These are phyloP conservation scores for Rafetus swinhoei DNA, from an alignment of 2,113 vertebrate species.

Conservation along the genomic window DNA sequence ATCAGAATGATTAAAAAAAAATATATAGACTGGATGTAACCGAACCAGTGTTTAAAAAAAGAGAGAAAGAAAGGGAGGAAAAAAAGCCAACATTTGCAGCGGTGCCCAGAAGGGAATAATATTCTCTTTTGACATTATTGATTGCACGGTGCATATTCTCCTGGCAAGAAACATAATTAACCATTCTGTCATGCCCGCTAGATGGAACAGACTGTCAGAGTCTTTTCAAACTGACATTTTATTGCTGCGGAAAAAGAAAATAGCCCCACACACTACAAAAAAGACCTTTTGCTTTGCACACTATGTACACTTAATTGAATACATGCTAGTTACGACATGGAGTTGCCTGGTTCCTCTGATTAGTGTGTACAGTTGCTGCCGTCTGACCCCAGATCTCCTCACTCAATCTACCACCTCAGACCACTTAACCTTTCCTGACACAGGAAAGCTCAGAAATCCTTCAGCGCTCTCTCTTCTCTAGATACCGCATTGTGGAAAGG, in stretches of 20 bases:
- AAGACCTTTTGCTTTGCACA: neutral
- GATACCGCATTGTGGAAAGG: neutral
- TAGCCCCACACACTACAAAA: neutral
- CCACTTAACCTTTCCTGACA: neutral
- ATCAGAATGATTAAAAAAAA: neutral
- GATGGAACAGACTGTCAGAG: slow-evolving; percentile 32
- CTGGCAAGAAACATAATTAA: slow-evolving; percentile 54
- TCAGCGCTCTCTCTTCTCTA: neutral
- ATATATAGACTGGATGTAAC: neutral
- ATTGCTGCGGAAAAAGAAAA: slow-evolving; percentile 17
- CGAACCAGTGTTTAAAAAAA: neutral
- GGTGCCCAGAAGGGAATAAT: neutral
- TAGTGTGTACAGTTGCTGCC: neutral
- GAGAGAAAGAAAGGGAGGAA: neutral
- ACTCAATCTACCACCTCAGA: too few species aligned
- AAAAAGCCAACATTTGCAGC: neutral
- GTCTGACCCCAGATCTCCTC: neutral
- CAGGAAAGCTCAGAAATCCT: neutral
- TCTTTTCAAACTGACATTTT: slow-evolving; percentile 49
- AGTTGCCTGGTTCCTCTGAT: neutral
- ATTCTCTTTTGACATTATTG: slow-evolving; percentile 53
- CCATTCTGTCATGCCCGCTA: slow-evolving; percentile 38
- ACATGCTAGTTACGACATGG: neutral
- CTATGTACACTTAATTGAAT: neutral
- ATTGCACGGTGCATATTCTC: slow-evolving; percentile 36